phyloP scores from a whole-genome alignment of 2,888 invertebrate genomes.

The Axea sp. region DNA sequence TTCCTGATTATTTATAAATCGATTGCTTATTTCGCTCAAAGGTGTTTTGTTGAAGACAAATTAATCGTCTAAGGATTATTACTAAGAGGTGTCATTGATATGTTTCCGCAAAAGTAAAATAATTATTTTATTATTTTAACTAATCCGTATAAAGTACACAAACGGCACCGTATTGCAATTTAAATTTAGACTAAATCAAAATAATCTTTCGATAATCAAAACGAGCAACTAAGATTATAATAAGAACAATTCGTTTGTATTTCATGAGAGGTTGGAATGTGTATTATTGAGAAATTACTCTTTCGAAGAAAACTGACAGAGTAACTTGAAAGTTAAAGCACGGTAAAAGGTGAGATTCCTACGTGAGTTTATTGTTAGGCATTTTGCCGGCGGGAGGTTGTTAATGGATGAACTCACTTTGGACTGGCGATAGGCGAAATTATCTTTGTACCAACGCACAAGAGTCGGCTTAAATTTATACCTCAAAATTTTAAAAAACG shows the following conservation, averaged over 20 bases:
- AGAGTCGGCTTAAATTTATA: conserved; percentile 51
- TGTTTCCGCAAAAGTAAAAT: too few relatives aligned
- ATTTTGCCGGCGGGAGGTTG: conserved; percentile 52
- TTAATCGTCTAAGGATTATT: too few relatives aligned
- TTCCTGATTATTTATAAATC: too few relatives aligned
- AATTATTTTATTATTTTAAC: too few relatives aligned
- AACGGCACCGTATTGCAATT: too few relatives aligned
- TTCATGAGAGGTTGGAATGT: conserved; percentile 39
- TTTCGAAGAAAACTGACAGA: conserved; percentile 45
- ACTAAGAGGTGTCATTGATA: too few relatives aligned
- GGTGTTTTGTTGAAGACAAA: too few relatives aligned
- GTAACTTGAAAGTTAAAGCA: conserved; percentile 46
- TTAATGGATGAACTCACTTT: conserved; percentile 58
- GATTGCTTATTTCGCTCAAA: too few relatives aligned
- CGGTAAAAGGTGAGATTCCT: conserved; percentile 59
- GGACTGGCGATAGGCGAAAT: conserved; percentile 53
- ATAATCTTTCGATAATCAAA: conserved; percentile 22
- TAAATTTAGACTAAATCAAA: too few relatives aligned
- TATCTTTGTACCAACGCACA: conserved; percentile 47
- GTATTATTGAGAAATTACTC: conserved; percentile 60
- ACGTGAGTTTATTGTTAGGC: conserved; percentile 58
- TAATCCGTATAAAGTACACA: too few relatives aligned
- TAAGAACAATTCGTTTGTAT: conserved; percentile 52
- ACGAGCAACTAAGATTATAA: conserved; percentile 23
- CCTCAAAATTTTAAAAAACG: conserved; percentile 43